phyloP scores from a whole-genome alignment of 37 sponge, comb jelly and placozoan genomes.

The Bolinopsis microptera region DNA sequence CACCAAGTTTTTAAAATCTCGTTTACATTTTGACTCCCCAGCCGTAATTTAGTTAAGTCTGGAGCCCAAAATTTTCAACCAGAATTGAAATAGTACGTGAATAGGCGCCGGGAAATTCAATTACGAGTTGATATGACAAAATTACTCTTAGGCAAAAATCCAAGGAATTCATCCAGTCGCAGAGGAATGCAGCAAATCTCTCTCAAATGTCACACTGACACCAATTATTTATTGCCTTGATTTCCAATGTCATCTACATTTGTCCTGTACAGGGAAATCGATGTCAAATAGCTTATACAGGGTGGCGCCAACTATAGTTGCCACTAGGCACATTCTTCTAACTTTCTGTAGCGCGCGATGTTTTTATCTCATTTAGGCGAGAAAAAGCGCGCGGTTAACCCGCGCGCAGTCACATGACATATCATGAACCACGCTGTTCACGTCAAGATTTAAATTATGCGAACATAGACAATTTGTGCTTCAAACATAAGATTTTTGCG shows the following conservation, averaged over 20 bases:
- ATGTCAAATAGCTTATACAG: not conserved
- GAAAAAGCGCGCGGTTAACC: not conserved
- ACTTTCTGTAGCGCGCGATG: not conserved
- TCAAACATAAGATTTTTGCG: too few species aligned
- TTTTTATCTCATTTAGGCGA: not conserved
- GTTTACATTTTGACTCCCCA: not conserved
- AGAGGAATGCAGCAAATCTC: not conserved
- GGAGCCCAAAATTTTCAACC: not conserved
- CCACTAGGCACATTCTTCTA: not conserved
- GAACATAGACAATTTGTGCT: too few species aligned
- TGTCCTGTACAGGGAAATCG: not conserved
- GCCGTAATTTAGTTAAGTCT: not conserved
- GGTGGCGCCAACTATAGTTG: not conserved
- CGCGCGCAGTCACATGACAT: not conserved
- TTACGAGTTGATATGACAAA: not conserved
- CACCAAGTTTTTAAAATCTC: not conserved
- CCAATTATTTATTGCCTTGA: not conserved
- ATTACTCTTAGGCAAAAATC: not conserved
- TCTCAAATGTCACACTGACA: not conserved
- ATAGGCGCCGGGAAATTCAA: not conserved
- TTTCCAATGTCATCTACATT: not conserved
- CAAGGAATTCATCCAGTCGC: not conserved
- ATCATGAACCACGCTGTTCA: not conserved
- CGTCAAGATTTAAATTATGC: too few species aligned
- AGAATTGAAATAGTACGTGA: not conserved